phyloP scores from a whole-genome alignment of 2,888 invertebrate genomes.

The Ophion costatus region DNA sequence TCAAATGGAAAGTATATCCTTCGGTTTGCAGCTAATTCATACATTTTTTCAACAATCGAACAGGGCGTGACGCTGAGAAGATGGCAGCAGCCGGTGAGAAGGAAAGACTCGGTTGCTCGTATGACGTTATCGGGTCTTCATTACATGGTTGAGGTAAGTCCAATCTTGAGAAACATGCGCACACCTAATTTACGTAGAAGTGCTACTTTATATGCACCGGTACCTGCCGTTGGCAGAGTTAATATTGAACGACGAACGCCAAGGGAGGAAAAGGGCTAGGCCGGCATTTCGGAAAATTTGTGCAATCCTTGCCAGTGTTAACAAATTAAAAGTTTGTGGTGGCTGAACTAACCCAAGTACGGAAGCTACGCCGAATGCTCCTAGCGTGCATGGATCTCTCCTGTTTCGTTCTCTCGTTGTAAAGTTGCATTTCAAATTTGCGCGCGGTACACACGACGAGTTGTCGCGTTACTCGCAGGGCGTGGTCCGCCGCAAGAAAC shows the following conservation, averaged over 20 bases:
- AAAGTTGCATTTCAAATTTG: slow-evolving; percentile 40
- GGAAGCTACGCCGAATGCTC: background rate
- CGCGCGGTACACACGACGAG: slow-evolving; percentile 33
- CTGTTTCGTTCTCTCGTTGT: background rate
- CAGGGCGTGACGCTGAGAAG: slow-evolving; percentile 85
- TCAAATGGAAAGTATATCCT: background rate
- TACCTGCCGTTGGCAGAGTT: slow-evolving; percentile 31
- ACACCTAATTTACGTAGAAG: slow-evolving; percentile 4
- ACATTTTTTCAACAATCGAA: slow-evolving; percentile 82
- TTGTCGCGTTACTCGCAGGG: slow-evolving; percentile 19
- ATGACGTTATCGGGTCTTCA: slow-evolving; percentile 92
- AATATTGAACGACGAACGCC: slow-evolving; percentile 38
- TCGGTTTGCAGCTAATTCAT: background rate
- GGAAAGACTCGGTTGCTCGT: slow-evolving; percentile 92
- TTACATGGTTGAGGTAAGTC: slow-evolving; percentile 91
- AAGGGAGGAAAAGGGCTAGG: background rate
- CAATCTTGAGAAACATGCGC: background rate
- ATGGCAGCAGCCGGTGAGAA: slow-evolving; percentile 84
- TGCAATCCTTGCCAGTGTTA: background rate
- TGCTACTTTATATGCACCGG: background rate
- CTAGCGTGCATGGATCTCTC: background rate
- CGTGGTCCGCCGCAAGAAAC: background rate
- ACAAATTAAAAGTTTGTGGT: slow-evolving; percentile 51
- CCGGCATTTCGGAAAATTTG: slow-evolving; percentile 21
- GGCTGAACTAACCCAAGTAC: slow-evolving; percentile 29